These are phyloP conservation scores for Erpornis zantholeuca DNA, from an alignment of 2,113 vertebrate genomes.

Conservation along the genomic window DNA sequence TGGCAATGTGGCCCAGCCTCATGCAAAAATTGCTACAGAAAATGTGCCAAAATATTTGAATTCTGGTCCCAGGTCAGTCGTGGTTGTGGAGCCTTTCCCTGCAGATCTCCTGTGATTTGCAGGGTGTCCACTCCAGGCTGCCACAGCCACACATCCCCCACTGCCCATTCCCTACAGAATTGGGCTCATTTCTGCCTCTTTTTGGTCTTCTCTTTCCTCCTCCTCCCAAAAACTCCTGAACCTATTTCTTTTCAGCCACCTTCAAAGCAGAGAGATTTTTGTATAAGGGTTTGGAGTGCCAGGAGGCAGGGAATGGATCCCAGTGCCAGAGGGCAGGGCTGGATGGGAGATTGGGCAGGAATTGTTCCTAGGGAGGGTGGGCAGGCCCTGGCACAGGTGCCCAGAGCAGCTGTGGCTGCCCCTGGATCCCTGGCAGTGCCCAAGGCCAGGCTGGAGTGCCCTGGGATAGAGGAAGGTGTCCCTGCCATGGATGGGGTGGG, in stretches of 20 bases:
- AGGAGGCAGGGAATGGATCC: not conserved
- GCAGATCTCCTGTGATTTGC: not conserved
- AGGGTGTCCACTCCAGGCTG: not conserved
- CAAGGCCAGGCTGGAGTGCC: not conserved
- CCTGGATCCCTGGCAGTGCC: not conserved
- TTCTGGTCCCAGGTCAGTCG: fast-evolving
- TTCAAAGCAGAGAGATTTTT: not conserved
- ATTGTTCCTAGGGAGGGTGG: no score
- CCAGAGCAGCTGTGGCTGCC: no score
- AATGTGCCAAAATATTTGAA: not conserved
- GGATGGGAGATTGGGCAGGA: not conserved
- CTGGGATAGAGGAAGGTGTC: not conserved
- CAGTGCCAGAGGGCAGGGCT: fast-evolving
- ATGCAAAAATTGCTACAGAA: not conserved
- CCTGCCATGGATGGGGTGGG: not conserved
- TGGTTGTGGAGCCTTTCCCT: not conserved
- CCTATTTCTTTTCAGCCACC: not conserved
- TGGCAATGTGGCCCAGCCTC: no score
- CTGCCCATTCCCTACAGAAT: not conserved
- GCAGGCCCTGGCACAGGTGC: no score
- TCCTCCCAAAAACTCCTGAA: not conserved
- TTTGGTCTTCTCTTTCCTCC: not conserved
- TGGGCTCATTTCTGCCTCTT: not conserved
- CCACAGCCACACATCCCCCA: not conserved
- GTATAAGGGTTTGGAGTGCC: not conserved